Percentiles rank a stretch among this genome's conserved stretches.
Conservation (phyloP, 2,888 invertebrate species). For the Macrosoma leucophasiata region DNA sequence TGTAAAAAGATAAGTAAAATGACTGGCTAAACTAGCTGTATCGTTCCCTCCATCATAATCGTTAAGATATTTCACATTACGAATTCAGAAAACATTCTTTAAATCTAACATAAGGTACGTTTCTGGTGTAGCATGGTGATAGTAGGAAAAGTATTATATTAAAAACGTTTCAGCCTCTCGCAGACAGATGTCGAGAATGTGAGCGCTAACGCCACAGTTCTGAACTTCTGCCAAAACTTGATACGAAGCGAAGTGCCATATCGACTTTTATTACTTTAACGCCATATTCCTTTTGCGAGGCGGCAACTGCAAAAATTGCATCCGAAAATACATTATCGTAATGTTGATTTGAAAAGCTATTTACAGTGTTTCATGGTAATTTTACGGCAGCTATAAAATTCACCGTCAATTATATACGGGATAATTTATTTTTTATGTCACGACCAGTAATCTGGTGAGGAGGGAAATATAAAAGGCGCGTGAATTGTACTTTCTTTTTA, state of each 20-base stretch:
- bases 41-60: no score
- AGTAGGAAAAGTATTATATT: slow-evolving; percentile 42
- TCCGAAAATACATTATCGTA: slow-evolving; percentile 23
- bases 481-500: slow-evolving; percentile 33
- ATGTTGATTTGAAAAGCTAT: slow-evolving; percentile 47
- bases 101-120: slow-evolving; percentile 3
- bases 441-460: slow-evolving; percentile 36
- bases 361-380: slow-evolving; percentile 51
- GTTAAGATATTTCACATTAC: no score
- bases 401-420: slow-evolving; percentile 49
- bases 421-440: slow-evolving; percentile 53
- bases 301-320: slow-evolving; percentile 23
- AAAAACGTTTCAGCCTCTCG: slow-evolving; percentile 44
- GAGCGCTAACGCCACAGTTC: slow-evolving; percentile 51
- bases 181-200: slow-evolving; percentile 62
- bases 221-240: slow-evolving; percentile 56
- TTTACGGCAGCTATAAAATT: slow-evolving; percentile 53
- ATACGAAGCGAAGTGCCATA: slow-evolving; percentile 34
- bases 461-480: slow-evolving; percentile 36
- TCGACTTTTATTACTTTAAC: slow-evolving; percentile 49
- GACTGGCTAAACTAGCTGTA: no score
- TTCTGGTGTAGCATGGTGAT: slow-evolving; percentile 6
- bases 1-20: no score
- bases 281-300: slow-evolving; percentile 23
- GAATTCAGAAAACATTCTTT: no score